A percentile compares a stretch with the other conserved stretches of the same genome.
Conservation (phyloP, 2,113 vertebrate species). For the Erpornis zantholeuca region DNA sequence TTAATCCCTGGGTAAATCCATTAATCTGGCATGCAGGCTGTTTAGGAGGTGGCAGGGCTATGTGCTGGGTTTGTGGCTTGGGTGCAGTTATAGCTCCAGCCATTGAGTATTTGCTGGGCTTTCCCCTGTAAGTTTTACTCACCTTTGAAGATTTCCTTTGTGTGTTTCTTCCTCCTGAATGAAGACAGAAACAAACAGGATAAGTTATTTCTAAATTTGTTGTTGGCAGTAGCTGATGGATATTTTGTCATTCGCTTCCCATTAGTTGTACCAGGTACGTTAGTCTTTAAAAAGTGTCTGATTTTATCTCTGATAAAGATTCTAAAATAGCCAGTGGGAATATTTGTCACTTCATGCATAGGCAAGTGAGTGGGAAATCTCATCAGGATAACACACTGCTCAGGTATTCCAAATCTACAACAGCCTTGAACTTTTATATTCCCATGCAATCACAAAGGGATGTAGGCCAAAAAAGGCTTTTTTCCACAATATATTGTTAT, state of each 20-base stretch:
- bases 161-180: conserved; percentile 86
- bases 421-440: background rate
- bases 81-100: background rate
- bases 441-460: background rate
- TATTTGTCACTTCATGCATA: background rate
- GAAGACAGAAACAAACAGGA: conserved; percentile 15
- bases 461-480: background rate
- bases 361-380: background rate
- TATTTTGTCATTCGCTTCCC: background rate
- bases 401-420: background rate
- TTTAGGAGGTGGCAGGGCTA: background rate
- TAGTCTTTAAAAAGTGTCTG: background rate
- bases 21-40: background rate
- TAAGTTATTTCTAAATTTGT: background rate
- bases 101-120: background rate
- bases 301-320: background rate
- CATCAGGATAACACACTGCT: background rate
- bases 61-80: background rate
- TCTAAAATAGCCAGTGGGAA: background rate
- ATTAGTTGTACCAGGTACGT: background rate
- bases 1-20: background rate
- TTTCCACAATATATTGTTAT: background rate
- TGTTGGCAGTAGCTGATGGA: background rate
- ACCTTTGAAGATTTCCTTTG: conserved; percentile 93
- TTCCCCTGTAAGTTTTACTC: conserved; percentile 18